Base-by-base conservation (phyloP, 2,888 invertebrate genomes). In the Aphodius granarius region DNA sequence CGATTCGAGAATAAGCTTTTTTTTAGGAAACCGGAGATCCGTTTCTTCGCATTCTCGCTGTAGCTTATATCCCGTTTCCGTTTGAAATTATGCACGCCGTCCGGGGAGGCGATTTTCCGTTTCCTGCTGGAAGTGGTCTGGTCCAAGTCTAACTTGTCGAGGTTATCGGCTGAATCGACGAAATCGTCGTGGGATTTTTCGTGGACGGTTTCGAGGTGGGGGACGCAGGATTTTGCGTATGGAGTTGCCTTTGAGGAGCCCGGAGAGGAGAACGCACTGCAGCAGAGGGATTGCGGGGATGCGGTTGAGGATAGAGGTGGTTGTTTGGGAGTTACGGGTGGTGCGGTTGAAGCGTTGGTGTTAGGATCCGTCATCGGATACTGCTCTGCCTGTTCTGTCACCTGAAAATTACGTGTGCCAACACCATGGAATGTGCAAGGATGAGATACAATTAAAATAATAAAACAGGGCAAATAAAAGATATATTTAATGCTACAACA, bases 361-460 rank as follows among this genome's bases (percentile, higher is more conserved):
- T 68, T 20, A 19, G 18, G n/a, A 20, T 68, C 21, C n/a, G n/a
- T n/a, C n/a, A 19, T 20, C 68, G 18, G 68, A 68, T 19, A 22
- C 43, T 43, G 43, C 43, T 43, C 43, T 20, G 90, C 89, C 88
- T 90, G 90, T 88, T 91, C 91, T 91, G 91, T 90, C 86, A 92
- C 91, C 91, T 92, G 91, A 90, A 91, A 91, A 90, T 89, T 89
- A 90, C 87, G 89, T 89, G 89, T 89, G 80, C 83, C 84, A 83
- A 82, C 83, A 83, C 85, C 85, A 68, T 19, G 65, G 19, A 19
- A 16, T 65, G 22, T 68, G 68, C 21, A 18, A 20, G 68, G 20
- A 22, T 62, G 63, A 43, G 43, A 43, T 43, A 43, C 9, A 43
- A 9, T 2, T 2, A 2, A 43, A 43, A 43, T 9, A 43, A 43